Base-by-base conservation (phyloP, 2,113 vertebrate genomes). In the Vulpes lagopus region DNA sequence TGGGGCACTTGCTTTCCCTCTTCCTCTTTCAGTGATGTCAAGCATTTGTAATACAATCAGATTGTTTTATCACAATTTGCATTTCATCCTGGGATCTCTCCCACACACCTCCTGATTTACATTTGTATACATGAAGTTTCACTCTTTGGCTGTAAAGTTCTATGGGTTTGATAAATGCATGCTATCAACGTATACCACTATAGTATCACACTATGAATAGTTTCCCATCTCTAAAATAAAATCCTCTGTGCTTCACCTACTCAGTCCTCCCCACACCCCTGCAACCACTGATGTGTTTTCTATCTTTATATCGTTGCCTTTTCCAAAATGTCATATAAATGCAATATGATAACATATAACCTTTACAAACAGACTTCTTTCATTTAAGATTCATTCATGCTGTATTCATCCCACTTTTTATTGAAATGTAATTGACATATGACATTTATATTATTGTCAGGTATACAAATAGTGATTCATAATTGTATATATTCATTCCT, bases 321-420 rank as follows among this genome's bases (percentile, higher is more conserved):
- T 92, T 94, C 32, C 8, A 71, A 78, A 95, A 91, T 57, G 12
- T 57, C 38, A 78, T 35, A 76, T n/a, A 82, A 73, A 69, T 87
- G 32, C 15, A 86, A 35, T 59, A 19, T 49, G 38, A 35, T 53
- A n/a, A 67, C 49, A 64, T n/a, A 20, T 49, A 51, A 57, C 19
- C 10, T 91, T 83, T 83, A 51, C 22, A 78, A 32, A 4, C 6
- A 83, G n/a, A 2, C 30, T 69, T 69, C n/a, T 67, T 83, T 94
- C 27, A 32, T 27, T 55, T 35, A 78, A 69, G 35, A 60, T 60
- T 90, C 27, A 73, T 51, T 84, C 15, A 32, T 51, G 32, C 27
- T 60, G 27, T 19, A 83, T 43, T 83, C 57, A 62, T 43, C 62
- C 4, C 51, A 20, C 49, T 79, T 79, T 55, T 79, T 79, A 55